phyloP scores from a whole-genome alignment of 2,113 vertebrate genomes.

The Ptychochromis oligacanthus region DNA sequence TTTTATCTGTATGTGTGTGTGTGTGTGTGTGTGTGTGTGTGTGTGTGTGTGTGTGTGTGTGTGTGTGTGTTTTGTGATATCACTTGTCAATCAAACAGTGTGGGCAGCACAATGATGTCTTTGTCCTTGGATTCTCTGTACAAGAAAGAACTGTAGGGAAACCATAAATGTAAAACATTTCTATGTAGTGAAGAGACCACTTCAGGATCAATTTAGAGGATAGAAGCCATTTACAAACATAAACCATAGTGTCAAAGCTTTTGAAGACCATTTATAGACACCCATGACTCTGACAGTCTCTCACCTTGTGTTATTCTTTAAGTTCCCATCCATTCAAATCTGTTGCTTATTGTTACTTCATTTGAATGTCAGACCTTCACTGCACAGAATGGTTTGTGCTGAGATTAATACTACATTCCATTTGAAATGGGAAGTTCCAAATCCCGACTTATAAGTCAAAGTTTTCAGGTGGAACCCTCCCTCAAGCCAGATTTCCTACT shows the following conservation, averaged over 20 bases:
- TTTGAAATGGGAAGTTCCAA: neutral
- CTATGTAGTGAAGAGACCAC: neutral
- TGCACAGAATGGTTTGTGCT: neutral
- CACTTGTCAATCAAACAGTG: conserved; percentile 36
- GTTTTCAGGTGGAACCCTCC: too few relatives aligned
- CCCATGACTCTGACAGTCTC: neutral
- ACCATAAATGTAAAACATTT: neutral
- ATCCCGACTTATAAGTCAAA: too few relatives aligned
- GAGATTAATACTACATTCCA: neutral
- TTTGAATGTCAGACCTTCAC: neutral
- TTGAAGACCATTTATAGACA: neutral
- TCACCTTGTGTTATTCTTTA: neutral
- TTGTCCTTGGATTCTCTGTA: conserved; percentile 7
- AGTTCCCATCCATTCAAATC: neutral
- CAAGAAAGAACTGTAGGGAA: neutral
- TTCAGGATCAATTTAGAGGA: neutral
- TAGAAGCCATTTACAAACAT: neutral
- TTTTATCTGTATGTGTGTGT: too few relatives aligned
- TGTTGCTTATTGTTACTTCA: neutral
- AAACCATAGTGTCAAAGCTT: neutral
- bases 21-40: too few relatives aligned
- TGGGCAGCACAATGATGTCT: neutral
- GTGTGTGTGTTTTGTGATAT: neutral
- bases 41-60: neutral
- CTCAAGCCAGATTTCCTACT: neutral